Conservation (phyloP, 1,140 invertebrate genomes). For the Neelides sp. region DNA sequence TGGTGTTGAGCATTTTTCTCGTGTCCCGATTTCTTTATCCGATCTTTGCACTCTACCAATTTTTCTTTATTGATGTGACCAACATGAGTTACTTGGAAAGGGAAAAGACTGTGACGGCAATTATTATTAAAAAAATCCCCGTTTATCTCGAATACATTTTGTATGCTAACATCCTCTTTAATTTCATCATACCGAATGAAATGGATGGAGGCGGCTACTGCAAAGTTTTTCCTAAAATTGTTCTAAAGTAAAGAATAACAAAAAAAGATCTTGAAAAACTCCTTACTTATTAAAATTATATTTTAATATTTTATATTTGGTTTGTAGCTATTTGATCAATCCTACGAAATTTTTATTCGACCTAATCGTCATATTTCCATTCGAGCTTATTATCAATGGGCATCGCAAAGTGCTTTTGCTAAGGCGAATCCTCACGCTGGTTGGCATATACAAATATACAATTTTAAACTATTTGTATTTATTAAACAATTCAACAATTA, state of each 20-base stretch:
- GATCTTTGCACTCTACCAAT: constrained; percentile 13
- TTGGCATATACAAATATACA: too few relatives aligned
- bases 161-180: not conserved
- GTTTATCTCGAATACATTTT: constrained; percentile 3
- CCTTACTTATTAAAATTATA: too few relatives aligned
- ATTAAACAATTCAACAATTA: too few relatives aligned
- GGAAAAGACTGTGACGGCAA: not conserved
- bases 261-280: too few relatives aligned
- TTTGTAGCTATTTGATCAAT: not conserved
- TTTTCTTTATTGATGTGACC: not conserved
- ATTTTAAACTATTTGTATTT: too few relatives aligned
- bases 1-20: not conserved
- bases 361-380: not conserved
- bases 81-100: not conserved
- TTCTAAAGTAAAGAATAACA: constrained; percentile 1
- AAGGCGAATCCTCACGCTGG: too few relatives aligned
- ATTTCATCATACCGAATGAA: constrained; percentile 8
- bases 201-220: constrained; percentile 1
- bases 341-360: not conserved
- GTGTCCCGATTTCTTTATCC: constrained; percentile 11
- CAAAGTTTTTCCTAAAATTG: constrained; percentile 5
- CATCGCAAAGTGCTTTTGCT: not conserved
- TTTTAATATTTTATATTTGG: not conserved
- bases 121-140: not conserved
- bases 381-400: not conserved